Evolutionary conservation across 2,888 invertebrate genomes (phyloP).

Genomic region (Sympetrum striolatum): DNA sequence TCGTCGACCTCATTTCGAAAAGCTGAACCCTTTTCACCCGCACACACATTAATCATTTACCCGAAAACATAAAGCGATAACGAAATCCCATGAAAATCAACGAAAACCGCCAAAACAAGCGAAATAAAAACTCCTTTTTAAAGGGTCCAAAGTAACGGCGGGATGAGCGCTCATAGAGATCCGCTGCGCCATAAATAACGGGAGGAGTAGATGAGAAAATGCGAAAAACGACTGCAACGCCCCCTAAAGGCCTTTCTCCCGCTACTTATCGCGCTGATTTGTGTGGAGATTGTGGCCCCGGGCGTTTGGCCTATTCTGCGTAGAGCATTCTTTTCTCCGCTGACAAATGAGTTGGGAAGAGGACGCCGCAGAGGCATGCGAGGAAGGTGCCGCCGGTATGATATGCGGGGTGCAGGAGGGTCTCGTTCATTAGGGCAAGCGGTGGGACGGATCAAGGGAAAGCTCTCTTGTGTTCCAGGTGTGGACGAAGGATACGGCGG

Average conservation of each 20-base stretch:
- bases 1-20: not conserved
- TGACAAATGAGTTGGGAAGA: not conserved
- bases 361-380: not conserved
- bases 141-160: not conserved
- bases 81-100: not conserved
- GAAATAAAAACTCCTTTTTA: not conserved
- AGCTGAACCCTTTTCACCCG: not conserved
- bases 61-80: not conserved
- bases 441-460: too few relatives aligned
- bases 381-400: not conserved
- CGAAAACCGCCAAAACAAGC: not conserved
- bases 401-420: too few relatives aligned
- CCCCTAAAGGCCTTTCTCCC: not conserved
- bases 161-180: not conserved
- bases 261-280: not conserved
- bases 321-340: not conserved
- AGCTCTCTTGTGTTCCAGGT: not conserved
- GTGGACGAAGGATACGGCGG: not conserved
- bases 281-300: not conserved
- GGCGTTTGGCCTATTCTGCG: not conserved
- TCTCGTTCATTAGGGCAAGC: too few relatives aligned
- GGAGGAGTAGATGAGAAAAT: not conserved
- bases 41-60: not conserved
- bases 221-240: not conserved
- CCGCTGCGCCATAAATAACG: not conserved